phyloP scores from a whole-genome alignment of 2,888 invertebrate species.

The Biston stratarius region DNA sequence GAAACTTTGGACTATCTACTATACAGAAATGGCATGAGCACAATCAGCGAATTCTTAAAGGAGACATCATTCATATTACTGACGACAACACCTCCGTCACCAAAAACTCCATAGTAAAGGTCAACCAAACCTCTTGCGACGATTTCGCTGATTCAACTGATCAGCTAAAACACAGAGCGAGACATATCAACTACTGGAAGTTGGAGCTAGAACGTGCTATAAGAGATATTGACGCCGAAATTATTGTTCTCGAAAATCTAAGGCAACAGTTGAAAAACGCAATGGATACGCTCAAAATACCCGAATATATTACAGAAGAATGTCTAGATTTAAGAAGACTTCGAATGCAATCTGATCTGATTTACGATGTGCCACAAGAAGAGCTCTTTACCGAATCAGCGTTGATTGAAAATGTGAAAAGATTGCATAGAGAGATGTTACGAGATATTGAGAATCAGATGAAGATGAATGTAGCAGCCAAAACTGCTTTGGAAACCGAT shows the following conservation, averaged over 20 bases:
- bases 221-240: constrained; percentile 76
- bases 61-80: constrained; percentile 74
- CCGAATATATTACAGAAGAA: constrained; percentile 86
- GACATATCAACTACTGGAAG: constrained; percentile 82
- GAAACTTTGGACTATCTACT: constrained; percentile 66
- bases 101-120: constrained; percentile 79
- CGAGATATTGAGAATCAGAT: constrained; percentile 90
- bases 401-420: constrained; percentile 89
- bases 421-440: constrained; percentile 87
- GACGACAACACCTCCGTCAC: constrained; percentile 76
- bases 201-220: constrained; percentile 76
- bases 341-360: constrained; percentile 90
- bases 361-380: constrained; percentile 91
- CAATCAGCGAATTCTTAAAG: constrained; percentile 71
- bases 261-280: constrained; percentile 81
- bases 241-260: constrained; percentile 66
- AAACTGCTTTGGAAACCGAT: constrained; percentile 92
- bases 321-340: constrained; percentile 89
- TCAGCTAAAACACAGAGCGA: constrained; percentile 71
- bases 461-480: constrained; percentile 90
- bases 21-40: constrained; percentile 75
- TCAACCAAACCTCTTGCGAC: constrained; percentile 75
- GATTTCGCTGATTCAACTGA: constrained; percentile 77
- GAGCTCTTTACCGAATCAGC: constrained; percentile 91
- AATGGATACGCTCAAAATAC: constrained; percentile 70